These are phyloP conservation scores for Narcine bancroftii DNA, from an alignment of 2,113 vertebrate species.

Conservation along the genomic window DNA sequence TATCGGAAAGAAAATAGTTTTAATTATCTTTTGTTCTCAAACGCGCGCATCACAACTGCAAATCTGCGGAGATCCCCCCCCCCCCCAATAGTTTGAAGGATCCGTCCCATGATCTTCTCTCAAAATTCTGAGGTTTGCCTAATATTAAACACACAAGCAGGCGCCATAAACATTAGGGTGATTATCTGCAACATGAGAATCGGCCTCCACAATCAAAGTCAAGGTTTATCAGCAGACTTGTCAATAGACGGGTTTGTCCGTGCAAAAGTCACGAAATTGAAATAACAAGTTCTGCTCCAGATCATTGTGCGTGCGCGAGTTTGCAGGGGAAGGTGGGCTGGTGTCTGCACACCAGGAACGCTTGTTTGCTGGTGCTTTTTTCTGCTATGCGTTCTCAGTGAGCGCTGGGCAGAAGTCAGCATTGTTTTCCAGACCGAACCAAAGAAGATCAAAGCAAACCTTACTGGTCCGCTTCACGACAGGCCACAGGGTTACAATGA, in stretches of 20 bases:
- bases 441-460: slow-evolving; percentile 68
- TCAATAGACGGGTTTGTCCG: background rate
- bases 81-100: slow-evolving; percentile 5
- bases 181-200: background rate
- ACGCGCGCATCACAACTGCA: slow-evolving; percentile 44
- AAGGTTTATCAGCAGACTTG: background rate
- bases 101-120: slow-evolving; percentile 1
- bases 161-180: background rate
- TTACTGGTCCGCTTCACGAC: slow-evolving; percentile 56
- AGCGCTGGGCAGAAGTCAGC: slow-evolving; percentile 58
- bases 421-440: slow-evolving; percentile 69
- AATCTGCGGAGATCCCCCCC: background rate
- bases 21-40: slow-evolving; percentile 68
- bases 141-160: slow-evolving; percentile 5
- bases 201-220: background rate
- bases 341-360: background rate
- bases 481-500: slow-evolving; percentile 54
- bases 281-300: background rate
- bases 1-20: slow-evolving; percentile 97
- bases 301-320: background rate
- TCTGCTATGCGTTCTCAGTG: slow-evolving; percentile 57
- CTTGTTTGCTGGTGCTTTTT: slow-evolving; percentile 41
- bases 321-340: slow-evolving; percentile 16
- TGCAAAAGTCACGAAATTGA: background rate
- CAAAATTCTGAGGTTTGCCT: background rate